Conservation (phyloP, 2,888 invertebrate species). For the Germaria angustata region DNA sequence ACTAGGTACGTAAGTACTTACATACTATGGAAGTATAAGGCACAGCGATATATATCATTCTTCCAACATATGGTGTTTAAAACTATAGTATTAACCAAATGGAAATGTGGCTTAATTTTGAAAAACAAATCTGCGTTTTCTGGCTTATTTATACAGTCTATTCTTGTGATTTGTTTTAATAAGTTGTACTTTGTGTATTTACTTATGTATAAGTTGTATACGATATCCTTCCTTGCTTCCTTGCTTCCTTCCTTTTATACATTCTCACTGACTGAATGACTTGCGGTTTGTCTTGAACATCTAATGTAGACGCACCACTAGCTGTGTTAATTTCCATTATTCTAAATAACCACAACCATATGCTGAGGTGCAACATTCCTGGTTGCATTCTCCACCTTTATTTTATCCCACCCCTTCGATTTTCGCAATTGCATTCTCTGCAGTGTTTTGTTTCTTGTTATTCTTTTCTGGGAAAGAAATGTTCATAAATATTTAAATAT, state of each 20-base stretch:
- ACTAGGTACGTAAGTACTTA: no score
- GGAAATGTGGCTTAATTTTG: no score
- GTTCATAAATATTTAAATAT: no score
- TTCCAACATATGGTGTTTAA: no score
- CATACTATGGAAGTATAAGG: no score
- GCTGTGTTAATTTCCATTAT: conserved; percentile 7
- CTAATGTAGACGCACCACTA: conserved; percentile 27
- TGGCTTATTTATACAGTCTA: neutral
- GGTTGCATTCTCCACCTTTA: no score
- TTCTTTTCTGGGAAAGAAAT: no score
- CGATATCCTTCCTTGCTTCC: conserved; percentile 20
- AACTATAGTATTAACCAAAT: no score
- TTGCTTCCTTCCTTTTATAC: conserved; percentile 19
- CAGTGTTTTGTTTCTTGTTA: neutral
- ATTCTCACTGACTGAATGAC: conserved; percentile 38
- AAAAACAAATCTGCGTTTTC: no score
- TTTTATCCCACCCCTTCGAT: neutral
- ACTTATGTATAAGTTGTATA: neutral
- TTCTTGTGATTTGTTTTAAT: neutral
- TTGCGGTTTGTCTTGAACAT: conserved; percentile 53
- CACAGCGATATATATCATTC: no score
- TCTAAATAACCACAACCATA: conserved; percentile 17
- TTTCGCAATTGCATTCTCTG: conserved; percentile 4
- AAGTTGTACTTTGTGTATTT: neutral
- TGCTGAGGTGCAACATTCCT: neutral